These are phyloP conservation scores for Physella acuta DNA, from an alignment of 1,140 invertebrate genomes.

Conservation along the genomic window DNA sequence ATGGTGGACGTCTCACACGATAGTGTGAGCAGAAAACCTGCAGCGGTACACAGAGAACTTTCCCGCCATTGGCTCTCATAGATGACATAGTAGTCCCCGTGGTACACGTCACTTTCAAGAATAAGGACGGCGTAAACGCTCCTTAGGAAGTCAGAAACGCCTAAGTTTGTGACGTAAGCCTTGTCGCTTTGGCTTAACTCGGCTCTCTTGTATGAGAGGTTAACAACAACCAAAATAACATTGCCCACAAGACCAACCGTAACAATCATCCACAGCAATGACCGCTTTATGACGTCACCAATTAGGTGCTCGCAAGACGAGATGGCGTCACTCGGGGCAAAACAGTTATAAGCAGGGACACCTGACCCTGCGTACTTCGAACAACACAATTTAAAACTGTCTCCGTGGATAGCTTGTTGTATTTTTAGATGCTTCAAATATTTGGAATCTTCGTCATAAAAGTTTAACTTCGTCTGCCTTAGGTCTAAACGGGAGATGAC, in stretches of 20 bases:
- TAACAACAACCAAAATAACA: conserved; percentile 29
- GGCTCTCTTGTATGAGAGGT: conserved; percentile 15
- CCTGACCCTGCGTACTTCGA: conserved; percentile 14
- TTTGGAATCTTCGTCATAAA: neutral
- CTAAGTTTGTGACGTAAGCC: conserved; percentile 47
- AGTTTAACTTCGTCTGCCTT: neutral
- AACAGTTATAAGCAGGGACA: conserved; percentile 31
- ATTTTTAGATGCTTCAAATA: neutral
- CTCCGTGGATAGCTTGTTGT: conserved; percentile 20
- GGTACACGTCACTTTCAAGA: conserved; percentile 27
- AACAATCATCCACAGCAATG: conserved; percentile 40
- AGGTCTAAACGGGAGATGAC: neutral
- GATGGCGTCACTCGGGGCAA: conserved; percentile 33
- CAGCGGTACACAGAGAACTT: conserved; percentile 39
- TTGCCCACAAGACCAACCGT: conserved; percentile 38
- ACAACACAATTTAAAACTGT: conserved; percentile 40
- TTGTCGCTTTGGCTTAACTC: conserved; percentile 30
- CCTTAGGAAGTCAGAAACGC: conserved; percentile 49
- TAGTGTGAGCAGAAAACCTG: conserved; percentile 45
- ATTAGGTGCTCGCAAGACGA: conserved; percentile 40
- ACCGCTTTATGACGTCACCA: conserved; percentile 31
- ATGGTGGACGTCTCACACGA: conserved; percentile 33
- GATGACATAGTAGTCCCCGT: conserved; percentile 39
- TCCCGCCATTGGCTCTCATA: conserved; percentile 39
- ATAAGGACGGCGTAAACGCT: conserved; percentile 51